Conservation (phyloP, 1,140 invertebrate genomes). For the Drosophila ironensis region DNA sequence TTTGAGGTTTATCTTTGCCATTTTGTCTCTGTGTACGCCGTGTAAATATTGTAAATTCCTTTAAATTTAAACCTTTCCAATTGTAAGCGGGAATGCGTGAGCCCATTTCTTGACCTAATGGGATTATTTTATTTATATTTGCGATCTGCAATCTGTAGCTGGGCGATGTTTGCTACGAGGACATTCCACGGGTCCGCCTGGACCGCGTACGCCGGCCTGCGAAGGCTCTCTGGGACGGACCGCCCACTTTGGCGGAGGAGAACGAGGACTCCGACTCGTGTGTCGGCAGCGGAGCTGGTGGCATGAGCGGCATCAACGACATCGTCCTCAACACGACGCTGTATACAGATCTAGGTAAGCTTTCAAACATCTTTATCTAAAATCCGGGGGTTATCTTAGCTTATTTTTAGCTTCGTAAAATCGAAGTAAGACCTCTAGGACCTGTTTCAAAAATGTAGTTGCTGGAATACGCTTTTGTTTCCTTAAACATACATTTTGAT, state of each 20-base stretch:
- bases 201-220: slow-evolving; percentile 75
- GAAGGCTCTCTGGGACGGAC: slow-evolving; percentile 77
- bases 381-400: too few relatives aligned
- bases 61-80: too few relatives aligned
- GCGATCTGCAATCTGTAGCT: slow-evolving; percentile 35
- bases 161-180: slow-evolving; percentile 78
- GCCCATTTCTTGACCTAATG: not conserved
- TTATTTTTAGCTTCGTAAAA: too few relatives aligned
- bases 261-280: slow-evolving; percentile 78
- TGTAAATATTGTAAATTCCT: too few relatives aligned
- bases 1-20: too few relatives aligned
- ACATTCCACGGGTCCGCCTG: slow-evolving; percentile 76
- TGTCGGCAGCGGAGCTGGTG: slow-evolving; percentile 20
- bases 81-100: not conserved
- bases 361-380: not conserved
- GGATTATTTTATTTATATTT: not conserved
- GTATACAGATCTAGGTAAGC: slow-evolving; percentile 80
- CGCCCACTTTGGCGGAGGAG: slow-evolving; percentile 78
- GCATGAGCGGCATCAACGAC: slow-evolving; percentile 68
- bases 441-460: too few relatives aligned
- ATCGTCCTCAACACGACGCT: slow-evolving; percentile 77
- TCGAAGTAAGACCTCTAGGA: too few relatives aligned
- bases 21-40: too few relatives aligned
- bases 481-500: too few relatives aligned
- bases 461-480: too few relatives aligned